Evolutionary conservation across 2,888 invertebrate species (phyloP), one percentile per base, ranked within the genome.

Genomic region (Callyntrura sp.): DNA sequence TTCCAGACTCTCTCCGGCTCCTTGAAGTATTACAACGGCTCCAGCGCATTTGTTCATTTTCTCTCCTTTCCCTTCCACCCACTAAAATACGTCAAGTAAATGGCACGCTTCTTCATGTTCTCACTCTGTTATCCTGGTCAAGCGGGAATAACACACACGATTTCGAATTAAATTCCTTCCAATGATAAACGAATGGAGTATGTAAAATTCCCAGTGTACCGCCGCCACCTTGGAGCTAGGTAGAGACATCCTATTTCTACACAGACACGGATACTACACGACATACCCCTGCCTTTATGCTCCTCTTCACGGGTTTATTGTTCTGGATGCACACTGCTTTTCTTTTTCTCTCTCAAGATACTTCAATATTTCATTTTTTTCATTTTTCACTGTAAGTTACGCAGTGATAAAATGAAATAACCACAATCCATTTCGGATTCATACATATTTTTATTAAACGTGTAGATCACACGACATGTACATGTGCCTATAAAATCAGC

Each of bases 101-200:
- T 60, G 28, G 65, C 65, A 65, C 57, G 20, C 57, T 60, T 60
- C 14, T 65, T 12, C 12, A 65, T 65, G n/a, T 28, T 28, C 25
- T 4, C 28, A 65, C 28, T 65, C 65, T 28, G 11, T 65, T 14
- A 65, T n/a, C 65, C 28, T 25, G 65, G 14, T 65, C 65, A 65
- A 25, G 12, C 65, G 65, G 65, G 65, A 65, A 65, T 65, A 65
- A 25, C 11, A 28, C 65, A n/a, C n/a, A 28, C 28, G 11, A 11
- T n/a, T 65, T 14, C 65, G 12, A 65, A 28, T 28, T 65, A 65
- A 65, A 65, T 65, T 65, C 4, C 28, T 65, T 65, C 28, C 65
- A 65, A 65, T 28, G 25, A 5, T 28, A 28, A 65, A 65, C 23
- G 65, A 65, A 65, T 65, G 65, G 4, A 28, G 65, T 12, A 65